A percentile compares a stretch with the other conserved stretches of the same genome.
Conservation (phyloP, 1,140 invertebrate species). For the Grapholita molesta region DNA sequence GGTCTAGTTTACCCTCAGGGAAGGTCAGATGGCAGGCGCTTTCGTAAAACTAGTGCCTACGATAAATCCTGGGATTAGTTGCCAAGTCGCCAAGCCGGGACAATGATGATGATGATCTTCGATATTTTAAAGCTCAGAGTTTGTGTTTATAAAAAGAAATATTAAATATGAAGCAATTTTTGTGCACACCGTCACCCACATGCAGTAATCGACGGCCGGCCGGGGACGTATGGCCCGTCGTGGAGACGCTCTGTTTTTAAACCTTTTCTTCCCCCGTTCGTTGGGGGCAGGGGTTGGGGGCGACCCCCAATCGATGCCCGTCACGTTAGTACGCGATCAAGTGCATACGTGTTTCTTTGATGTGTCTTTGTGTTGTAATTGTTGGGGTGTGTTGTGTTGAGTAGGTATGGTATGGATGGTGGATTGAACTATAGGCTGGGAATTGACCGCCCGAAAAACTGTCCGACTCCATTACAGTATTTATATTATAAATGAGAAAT, state of each 20-base stretch:
- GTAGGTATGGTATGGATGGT: background rate
- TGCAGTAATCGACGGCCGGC: slow-evolving; percentile 68
- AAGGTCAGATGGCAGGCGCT: no score
- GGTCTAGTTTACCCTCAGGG: no score
- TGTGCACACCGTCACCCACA: slow-evolving; percentile 45
- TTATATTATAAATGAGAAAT: no score
- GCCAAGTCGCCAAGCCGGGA: no score
- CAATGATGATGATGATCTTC: no score
- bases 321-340: slow-evolving; percentile 61
- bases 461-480: no score
- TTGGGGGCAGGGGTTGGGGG: background rate
- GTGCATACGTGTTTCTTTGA: slow-evolving; percentile 66
- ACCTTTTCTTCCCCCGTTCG: slow-evolving; percentile 48
- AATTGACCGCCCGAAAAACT: no score
- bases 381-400: background rate
- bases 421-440: no score
- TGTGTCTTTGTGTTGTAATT: slow-evolving; percentile 40
- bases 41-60: no score
- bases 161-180: background rate
- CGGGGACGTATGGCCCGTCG: slow-evolving; percentile 68
- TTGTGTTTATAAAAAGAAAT: no score
- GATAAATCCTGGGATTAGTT: no score
- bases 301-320: slow-evolving; percentile 55
- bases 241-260: slow-evolving; percentile 70
- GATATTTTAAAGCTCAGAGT: no score